phyloP scores from a whole-genome alignment of 2,888 invertebrate genomes.

The Caenorhabditis zanzibari region DNA sequence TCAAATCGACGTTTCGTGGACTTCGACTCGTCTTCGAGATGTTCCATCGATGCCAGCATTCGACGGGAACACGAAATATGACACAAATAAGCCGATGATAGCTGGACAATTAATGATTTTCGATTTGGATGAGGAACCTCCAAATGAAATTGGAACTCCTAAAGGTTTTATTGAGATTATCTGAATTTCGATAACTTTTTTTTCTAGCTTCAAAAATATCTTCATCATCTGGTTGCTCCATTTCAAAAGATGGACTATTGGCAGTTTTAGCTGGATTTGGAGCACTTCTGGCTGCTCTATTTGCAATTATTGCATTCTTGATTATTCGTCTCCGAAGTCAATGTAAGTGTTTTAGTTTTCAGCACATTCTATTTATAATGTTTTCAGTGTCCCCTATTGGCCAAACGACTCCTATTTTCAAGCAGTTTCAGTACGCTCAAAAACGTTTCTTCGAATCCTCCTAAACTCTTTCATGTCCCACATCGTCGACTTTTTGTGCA shows the following conservation, averaged over 20 bases:
- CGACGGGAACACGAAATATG: slow-evolving; percentile 22
- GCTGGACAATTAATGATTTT: slow-evolving; percentile 83
- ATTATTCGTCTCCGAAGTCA: slow-evolving; percentile 46
- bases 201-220: slow-evolving; percentile 20
- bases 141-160: slow-evolving; percentile 50
- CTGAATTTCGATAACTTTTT: background rate
- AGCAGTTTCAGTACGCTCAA: slow-evolving; percentile 54
- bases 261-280: slow-evolving; percentile 52
- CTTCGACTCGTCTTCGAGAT: slow-evolving; percentile 74
- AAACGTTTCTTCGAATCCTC: slow-evolving; percentile 58
- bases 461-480: background rate
- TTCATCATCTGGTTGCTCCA: slow-evolving; percentile 30
- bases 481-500: slow-evolving; percentile 27
- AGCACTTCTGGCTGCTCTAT: slow-evolving; percentile 48
- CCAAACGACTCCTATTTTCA: slow-evolving; percentile 49
- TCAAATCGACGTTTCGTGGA: slow-evolving; percentile 80
- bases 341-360: slow-evolving; percentile 16
- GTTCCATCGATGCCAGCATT: slow-evolving; percentile 64
- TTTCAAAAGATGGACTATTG: slow-evolving; percentile 34
- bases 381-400: slow-evolving; percentile 50
- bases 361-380: background rate
- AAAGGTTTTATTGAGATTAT: background rate
- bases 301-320: slow-evolving; percentile 49
- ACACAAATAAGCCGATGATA: slow-evolving; percentile 73
- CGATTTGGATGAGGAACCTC: slow-evolving; percentile 83